Base-by-base conservation (phyloP, 2,797 vertebrate genomes). In the Poecilia gillii region DNA sequence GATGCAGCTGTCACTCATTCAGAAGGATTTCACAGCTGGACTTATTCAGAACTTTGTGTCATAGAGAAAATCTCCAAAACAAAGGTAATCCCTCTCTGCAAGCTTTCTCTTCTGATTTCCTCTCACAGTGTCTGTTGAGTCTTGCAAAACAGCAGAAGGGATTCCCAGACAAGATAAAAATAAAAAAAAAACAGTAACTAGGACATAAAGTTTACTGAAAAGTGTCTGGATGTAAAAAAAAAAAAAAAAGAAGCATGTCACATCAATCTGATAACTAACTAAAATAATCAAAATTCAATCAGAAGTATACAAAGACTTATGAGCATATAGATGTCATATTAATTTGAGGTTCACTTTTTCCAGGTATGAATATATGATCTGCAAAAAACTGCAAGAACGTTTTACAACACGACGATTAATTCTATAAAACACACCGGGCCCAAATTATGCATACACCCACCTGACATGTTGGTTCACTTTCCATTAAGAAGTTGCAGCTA, bases 11-110 rank as follows among this genome's bases (percentile, higher is more conserved):
- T 95, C 94, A 96, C 93, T 94, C 92, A 92, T 96, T 97, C 96
- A 92, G 92, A 96, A 95, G 95, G 96, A 96, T 96, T 97, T 97
- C 96, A 95, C 95, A 97, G 96, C 94, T 95, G 94, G 94, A 92
- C 95, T 91, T 94, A 94, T 97, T 97, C 97, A 97, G 94, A 96
- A 93, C 94, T 92, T 92, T 97, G 96, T 96, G 96, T 97, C 96
- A 97, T 94, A 87, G 81, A 82, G 87, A 96, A 97, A 84, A 94
- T 95, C 96, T 97, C 96, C 97, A 97, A 97, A 98, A 97, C 96
- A 97, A 93, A 95, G 94, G 95, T 95, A 94, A 87, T 81, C 86
- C 89, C 84, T 90, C 72, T 74, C 66, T 71, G 25, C 81, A 55
- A 73, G 80, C 75, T 76, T 82, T 75, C 33, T 86, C 86, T 91